Base-by-base conservation (phyloP, 1,140 invertebrate species). In the Musca vetustissima region DNA sequence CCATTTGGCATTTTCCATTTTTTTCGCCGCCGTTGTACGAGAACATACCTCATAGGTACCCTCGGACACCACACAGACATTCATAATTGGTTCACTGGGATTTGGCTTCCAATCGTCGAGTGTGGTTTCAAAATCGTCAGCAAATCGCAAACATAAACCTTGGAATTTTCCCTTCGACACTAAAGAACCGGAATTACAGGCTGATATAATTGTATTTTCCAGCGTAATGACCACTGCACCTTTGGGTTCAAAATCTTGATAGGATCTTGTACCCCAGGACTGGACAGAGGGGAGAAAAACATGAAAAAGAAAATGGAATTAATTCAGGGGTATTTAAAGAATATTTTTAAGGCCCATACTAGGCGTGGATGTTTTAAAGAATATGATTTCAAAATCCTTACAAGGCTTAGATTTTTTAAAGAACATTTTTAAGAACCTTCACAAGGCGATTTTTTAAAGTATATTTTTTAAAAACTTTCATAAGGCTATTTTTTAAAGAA, bases 41-140 rank as follows among this genome's bases (percentile, higher is more conserved):
- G 95, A 97, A 83, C 96, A 98, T 0, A 98, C 94, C 86, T 98
- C 96, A 80, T 98, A 98, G 11, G 96, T 98, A 25, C 97, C 97
- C 83, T 98, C 95, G n/a, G 95, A 97, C 8, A 99, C 97, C 55
- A 95, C 91, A 83, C 96, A 98, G 24, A 97, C 88, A 85, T 99
- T 99, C 93, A 96, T 95, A 55, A 95, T 90, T 11, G 89, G 87
- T 77, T 96, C 93, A 36, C 85, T 88, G 75, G 90, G 88, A 76
- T 95, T 92, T 7, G 97, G 97, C 83, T 98, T 98, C 97, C 97
- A 98, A 80, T 98, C 96, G 81, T 98, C 96, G 72, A 97, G 84
- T 36, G 93, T 95, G 0, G 94, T 94, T 83, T 98, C 96, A 85
- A 99, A 98, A 78, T 98, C 96, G 77, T 97, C 93, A 1, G 95